Base-by-base conservation (phyloP, 2,797 vertebrate species). In the Oreonectes daqikongensis region DNA sequence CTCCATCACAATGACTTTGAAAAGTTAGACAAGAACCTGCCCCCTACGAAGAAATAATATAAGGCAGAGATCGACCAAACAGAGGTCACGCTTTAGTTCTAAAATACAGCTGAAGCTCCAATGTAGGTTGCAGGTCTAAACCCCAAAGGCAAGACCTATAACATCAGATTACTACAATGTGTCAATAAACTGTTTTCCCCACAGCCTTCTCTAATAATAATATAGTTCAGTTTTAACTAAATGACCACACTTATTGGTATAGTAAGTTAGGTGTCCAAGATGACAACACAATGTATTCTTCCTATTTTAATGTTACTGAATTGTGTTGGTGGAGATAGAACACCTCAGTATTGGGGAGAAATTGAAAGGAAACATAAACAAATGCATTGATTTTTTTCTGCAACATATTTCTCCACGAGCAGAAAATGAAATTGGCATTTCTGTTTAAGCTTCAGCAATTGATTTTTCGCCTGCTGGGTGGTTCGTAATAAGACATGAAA, bases 401-500 rank as follows among this genome's bases (percentile, higher is more conserved):
- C 32, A 72, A 74, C 71, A 66, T 71, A 78, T 77, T 78, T 81
- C 77, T 79, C 69, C 71, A 82, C 80, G 82, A 78, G 83, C 82
- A 69, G 32, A 78, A 82, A 85, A 86, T 83, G 81, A 84, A 86
- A 85, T 84, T 82, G 84, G 79, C 81, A 86, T 89, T 91, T 87
- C 80, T 88, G 84, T 87, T 90, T 88, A 89, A 87, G 86, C 85
- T 85, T 87, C 80, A 83, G 84, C 90, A 87, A 92, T 92, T 85
- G 89, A 91, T 91, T 91, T 85, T 79, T 90, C 79, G 84, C 87
- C 89, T 85, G 86, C 88, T 87, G 90, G 88, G 90, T 89, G 83
- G 88, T 86, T 83, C 82, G 82, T 92, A 92, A 93, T 92, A 89
- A 90, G 89, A 92, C 82, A 90, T 90, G 90, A 90, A 88, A 90